Percentiles rank a stretch among this genome's conserved stretches.
Evolutionary conservation across 2,888 invertebrate genomes (phyloP).

Genomic region (Sesamia inferens): DNA sequence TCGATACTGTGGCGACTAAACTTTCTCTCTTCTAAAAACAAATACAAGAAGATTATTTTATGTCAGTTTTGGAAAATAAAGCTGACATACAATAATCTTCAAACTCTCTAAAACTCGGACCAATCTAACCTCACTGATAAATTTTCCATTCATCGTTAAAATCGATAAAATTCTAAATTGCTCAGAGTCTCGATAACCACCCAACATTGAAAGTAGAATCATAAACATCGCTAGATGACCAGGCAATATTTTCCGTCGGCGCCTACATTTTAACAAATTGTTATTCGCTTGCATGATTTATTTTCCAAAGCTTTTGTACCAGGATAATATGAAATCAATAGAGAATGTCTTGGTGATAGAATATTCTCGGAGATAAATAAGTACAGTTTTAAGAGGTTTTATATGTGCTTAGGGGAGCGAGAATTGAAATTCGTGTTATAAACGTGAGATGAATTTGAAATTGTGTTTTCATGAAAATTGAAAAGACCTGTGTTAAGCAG

Average conservation of each 20-base stretch:
- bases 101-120: background rate
- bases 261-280: constrained; percentile 64
- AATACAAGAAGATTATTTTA: too few species aligned
- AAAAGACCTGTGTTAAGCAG: background rate
- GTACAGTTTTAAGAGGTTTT: constrained; percentile 16
- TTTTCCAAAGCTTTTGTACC: constrained; percentile 56
- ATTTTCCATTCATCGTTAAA: constrained; percentile 15
- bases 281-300: constrained; percentile 63
- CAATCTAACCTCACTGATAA: constrained; percentile 2
- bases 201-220: constrained; percentile 26
- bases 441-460: constrained; percentile 25
- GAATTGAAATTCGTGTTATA: constrained; percentile 24
- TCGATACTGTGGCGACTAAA: background rate
- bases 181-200: constrained; percentile 20
- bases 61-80: background rate
- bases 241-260: constrained; percentile 50
- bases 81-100: background rate
- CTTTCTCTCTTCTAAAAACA: background rate
- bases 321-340: constrained; percentile 64
- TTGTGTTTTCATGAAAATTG: constrained; percentile 20
- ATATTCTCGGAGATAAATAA: constrained; percentile 23
- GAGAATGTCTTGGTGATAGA: constrained; percentile 35
- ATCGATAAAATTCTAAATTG: constrained; percentile 36
- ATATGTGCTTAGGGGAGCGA: constrained; percentile 5
- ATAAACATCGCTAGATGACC: constrained; percentile 49